Percentiles rank a stretch among this genome's conserved stretches.
These are phyloP conservation scores for Oryctolagus cuniculus DNA, from an alignment of 2,113 vertebrate genomes.

Conservation along the genomic window DNA sequence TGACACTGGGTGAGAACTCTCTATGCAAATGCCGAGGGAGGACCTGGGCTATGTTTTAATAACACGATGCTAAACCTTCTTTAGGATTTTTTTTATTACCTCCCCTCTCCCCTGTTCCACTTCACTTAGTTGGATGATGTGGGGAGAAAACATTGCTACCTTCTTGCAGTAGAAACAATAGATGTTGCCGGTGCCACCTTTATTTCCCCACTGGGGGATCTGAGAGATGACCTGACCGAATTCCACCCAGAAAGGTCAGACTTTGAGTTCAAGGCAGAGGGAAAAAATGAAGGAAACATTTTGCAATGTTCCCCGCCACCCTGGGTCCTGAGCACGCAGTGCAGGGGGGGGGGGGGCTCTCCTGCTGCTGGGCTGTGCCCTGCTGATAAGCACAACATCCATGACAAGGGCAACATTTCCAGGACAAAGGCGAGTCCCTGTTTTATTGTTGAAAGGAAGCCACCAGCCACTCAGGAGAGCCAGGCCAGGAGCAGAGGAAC, in stretches of 20 bases:
- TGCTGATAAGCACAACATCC: constrained; percentile 78
- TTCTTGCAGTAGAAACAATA: constrained; percentile 74
- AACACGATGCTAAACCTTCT: constrained; percentile 11
- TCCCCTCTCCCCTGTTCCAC: not conserved
- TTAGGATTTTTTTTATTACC: not conserved
- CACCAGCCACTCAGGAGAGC: constrained; percentile 30
- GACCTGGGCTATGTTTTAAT: not conserved
- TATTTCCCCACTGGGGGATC: constrained; percentile 73
- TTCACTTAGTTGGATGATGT: not conserved
- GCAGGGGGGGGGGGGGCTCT: constrained; percentile 6
- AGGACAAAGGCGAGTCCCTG: constrained; percentile 81
- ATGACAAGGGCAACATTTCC: constrained; percentile 73
- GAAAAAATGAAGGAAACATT: constrained; percentile 73
- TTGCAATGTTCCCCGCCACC: constrained; percentile 30
- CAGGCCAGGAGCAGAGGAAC: not conserved
- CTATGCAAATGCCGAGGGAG: not conserved
- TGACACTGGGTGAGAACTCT: not conserved
- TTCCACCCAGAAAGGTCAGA: constrained; percentile 76
- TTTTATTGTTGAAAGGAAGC: constrained; percentile 76
- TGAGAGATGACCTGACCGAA: constrained; percentile 80
- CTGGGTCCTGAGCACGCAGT: not conserved
- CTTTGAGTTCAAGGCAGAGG: constrained; percentile 78
- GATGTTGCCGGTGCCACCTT: constrained; percentile 60
- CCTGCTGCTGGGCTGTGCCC: constrained; percentile 33
- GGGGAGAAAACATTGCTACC: constrained; percentile 59